These are phyloP conservation scores for Drosophila falleni DNA, from an alignment of 2,888 invertebrate species.

Conservation along the genomic window DNA sequence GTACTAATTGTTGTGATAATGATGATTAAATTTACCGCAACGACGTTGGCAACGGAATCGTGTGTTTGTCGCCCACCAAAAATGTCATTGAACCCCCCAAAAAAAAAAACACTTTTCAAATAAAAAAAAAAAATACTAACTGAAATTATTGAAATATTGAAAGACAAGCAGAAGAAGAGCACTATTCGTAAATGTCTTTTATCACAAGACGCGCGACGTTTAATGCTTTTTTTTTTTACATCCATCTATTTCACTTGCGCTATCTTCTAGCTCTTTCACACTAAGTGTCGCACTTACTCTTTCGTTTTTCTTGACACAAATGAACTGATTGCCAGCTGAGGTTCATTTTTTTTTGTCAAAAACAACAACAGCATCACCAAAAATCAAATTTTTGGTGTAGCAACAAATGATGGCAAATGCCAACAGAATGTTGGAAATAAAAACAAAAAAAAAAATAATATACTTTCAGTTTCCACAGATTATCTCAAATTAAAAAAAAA, in stretches of 20 bases:
- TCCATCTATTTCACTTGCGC: neutral
- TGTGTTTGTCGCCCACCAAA: slow-evolving; percentile 47
- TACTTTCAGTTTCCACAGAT: slow-evolving; percentile 4
- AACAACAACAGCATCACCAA: slow-evolving; percentile 19
- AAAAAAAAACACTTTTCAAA: slow-evolving; percentile 23
- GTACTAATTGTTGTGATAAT: slow-evolving; percentile 48
- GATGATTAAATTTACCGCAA: slow-evolving; percentile 72
- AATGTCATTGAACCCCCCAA: slow-evolving; percentile 68
- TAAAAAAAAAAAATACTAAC: slow-evolving; percentile 20
- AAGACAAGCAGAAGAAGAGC: slow-evolving; percentile 38
- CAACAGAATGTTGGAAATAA: slow-evolving; percentile 21
- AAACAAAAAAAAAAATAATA: neutral
- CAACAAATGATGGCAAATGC: slow-evolving; percentile 21
- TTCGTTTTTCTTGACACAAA: slow-evolving; percentile 58
- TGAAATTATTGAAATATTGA: slow-evolving; percentile 68
- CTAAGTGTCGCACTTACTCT: slow-evolving; percentile 23
- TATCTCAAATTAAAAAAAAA: neutral
- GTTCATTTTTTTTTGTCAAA: slow-evolving; percentile 22
- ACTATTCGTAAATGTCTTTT: slow-evolving; percentile 56
- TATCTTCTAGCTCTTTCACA: slow-evolving; percentile 3
- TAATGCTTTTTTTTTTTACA: slow-evolving; percentile 10
- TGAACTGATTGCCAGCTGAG: slow-evolving; percentile 55
- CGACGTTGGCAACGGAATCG: slow-evolving; percentile 32
- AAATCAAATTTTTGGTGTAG: slow-evolving; percentile 5
- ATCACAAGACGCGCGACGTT: slow-evolving; percentile 45